Evolutionary conservation across 2,888 invertebrate species (phyloP).

Genomic region (Terebella lapidaria): DNA sequence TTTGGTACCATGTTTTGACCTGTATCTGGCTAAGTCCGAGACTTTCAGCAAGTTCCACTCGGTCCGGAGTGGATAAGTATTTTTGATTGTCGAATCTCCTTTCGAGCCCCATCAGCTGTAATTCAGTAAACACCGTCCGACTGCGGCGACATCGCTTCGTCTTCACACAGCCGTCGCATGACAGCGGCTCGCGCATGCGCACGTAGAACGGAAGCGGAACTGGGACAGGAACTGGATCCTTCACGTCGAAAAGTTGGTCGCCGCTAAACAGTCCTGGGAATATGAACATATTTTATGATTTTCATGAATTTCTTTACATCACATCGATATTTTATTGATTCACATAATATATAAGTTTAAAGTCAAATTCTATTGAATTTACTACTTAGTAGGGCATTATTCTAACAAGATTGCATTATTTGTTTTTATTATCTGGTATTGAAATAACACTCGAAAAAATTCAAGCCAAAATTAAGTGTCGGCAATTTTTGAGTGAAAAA

Average conservation of each 20-base stretch:
- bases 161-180: not conserved
- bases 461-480: too few relatives aligned
- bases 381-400: too few relatives aligned
- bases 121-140: constrained; percentile 10
- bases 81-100: constrained; percentile 54
- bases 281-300: too few relatives aligned
- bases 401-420: too few relatives aligned
- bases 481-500: too few relatives aligned
- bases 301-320: too few relatives aligned
- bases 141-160: not conserved
- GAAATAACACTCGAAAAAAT: too few relatives aligned
- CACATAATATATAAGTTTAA: too few relatives aligned
- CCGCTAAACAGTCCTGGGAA: not conserved
- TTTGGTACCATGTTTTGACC: constrained; percentile 57
- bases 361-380: too few relatives aligned
- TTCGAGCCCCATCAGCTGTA: constrained; percentile 50
- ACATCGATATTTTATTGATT: too few relatives aligned
- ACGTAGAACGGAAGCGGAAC: constrained; percentile 5
- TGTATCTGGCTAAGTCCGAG: constrained; percentile 55
- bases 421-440: too few relatives aligned
- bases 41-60: constrained; percentile 51
- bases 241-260: not conserved
- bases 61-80: constrained; percentile 55
- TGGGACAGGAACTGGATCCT: not conserved
- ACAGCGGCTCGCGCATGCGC: not conserved